Conservation (phyloP, 2,797 vertebrate species). For the Sebastes nivosus region DNA sequence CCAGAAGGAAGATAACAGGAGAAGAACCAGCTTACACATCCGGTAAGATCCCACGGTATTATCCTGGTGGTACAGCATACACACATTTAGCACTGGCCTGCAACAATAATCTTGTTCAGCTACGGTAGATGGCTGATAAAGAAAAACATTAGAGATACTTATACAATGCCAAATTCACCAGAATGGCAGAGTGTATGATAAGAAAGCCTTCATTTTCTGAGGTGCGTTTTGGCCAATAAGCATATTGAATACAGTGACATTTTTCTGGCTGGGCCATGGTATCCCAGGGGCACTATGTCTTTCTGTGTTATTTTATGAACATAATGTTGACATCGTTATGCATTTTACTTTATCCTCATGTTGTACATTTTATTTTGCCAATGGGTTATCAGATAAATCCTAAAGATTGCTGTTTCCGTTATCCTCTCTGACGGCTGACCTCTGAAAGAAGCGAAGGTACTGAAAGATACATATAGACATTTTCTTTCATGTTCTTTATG, state of each 20-base stretch:
- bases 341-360: no score
- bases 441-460: no score
- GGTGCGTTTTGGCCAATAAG: background rate
- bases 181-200: background rate
- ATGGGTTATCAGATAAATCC: no score
- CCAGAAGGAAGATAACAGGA: conserved; percentile 60
- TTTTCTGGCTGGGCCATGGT: background rate
- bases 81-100: conserved; percentile 26
- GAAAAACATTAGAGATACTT: background rate
- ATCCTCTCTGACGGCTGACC: no score
- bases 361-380: no score
- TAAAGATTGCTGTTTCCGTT: no score
- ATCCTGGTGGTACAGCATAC: conserved; percentile 14
- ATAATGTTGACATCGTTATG: no score
- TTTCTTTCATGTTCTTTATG: no score
- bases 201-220: background rate
- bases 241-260: background rate
- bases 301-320: no score
- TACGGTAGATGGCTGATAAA: conserved; percentile 6
- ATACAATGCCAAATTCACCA: background rate
- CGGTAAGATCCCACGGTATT: conserved; percentile 32
- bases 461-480: no score
- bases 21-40: conserved; percentile 50
- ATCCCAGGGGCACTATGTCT: background rate
- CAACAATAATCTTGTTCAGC: conserved; percentile 30